Base-by-base conservation (phyloP, 2,113 vertebrate species). In the Gallinago jamesoni region DNA sequence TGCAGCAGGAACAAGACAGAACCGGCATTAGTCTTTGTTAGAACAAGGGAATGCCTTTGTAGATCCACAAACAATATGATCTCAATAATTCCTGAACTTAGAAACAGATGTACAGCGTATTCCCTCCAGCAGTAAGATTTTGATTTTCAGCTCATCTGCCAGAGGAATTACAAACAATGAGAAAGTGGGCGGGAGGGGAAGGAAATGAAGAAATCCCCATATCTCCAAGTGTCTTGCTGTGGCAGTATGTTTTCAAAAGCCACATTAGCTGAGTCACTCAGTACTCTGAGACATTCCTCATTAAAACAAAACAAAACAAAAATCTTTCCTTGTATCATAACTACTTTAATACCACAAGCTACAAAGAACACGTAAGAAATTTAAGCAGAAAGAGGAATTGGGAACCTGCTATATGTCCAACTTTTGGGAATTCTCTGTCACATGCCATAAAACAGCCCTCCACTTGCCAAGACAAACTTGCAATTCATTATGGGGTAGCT, bases 41-140 rank as follows among this genome's bases (percentile, higher is more conserved):
- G 94, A 96, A 93, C 84, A 33, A 57, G 63, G 81, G 66, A 81
- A 73, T 93, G 88, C 85, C 95, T 96, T 97, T 96, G 94, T 63
- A 94, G 62, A 94, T 78, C 77, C 59, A 84, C 89, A 96, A 93
- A 79, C 66, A 87, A 81, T 75, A 83, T 76, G 80, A 96, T 78
- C 80, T 81, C 62, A 87, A 21, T 84, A 79, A 93, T 93, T 95
- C 94, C 81, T 93, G 69, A 68, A 53, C 81, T 94, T 79, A 76
- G 82, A 97, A 97, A 92, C 66, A 96, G 92, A 93, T 79, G 48
- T 86, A 92, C 33, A 52, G 19, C 45, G 63, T 84, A 60, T 86
- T 94, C 33, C 88, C 28, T 92, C 90, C 64, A 93, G 83, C 66
- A 86, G 57, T 31, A 82, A 64, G 90, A 88, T 85, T 97, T 91